Evolutionary conservation across 2,888 invertebrate species (phyloP).

Genomic region (Abscondita cerata): DNA sequence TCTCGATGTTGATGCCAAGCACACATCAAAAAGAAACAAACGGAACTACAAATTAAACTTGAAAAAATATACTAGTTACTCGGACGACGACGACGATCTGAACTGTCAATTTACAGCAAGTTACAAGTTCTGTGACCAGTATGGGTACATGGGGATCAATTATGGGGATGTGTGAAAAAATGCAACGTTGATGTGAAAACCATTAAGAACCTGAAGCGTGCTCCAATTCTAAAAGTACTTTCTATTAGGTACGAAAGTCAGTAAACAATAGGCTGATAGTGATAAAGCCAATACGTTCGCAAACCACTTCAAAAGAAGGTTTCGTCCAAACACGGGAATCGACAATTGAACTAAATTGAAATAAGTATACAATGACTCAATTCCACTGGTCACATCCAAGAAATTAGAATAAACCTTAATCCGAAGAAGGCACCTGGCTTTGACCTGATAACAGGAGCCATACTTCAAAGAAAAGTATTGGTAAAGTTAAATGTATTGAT

Average conservation of each 20-base stretch:
- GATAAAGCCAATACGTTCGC: slow-evolving; percentile 10
- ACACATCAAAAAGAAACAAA: too few species aligned
- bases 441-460: not conserved
- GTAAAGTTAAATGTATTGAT: slow-evolving; percentile 4
- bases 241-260: slow-evolving; percentile 7
- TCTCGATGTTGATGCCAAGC: too few species aligned
- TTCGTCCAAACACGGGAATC: not conserved
- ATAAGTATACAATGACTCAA: slow-evolving; percentile 1
- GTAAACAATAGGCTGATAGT: slow-evolving; percentile 14
- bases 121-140: not conserved
- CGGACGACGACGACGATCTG: too few species aligned
- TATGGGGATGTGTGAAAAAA: slow-evolving; percentile 1
- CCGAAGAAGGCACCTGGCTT: not conserved
- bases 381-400: not conserved
- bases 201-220: slow-evolving; percentile 1
- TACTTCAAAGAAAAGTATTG: slow-evolving; percentile 6
- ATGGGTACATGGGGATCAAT: not conserved
- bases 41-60: too few species aligned
- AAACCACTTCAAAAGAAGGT: slow-evolving; percentile 8
- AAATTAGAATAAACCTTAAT: slow-evolving; percentile 12
- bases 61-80: too few species aligned
- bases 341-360: not conserved
- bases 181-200: not conserved
- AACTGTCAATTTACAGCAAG: too few species aligned
- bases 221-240: not conserved